These are phyloP conservation scores for Acleris cristana DNA, from an alignment of 2,888 invertebrate genomes.

Conservation along the genomic window DNA sequence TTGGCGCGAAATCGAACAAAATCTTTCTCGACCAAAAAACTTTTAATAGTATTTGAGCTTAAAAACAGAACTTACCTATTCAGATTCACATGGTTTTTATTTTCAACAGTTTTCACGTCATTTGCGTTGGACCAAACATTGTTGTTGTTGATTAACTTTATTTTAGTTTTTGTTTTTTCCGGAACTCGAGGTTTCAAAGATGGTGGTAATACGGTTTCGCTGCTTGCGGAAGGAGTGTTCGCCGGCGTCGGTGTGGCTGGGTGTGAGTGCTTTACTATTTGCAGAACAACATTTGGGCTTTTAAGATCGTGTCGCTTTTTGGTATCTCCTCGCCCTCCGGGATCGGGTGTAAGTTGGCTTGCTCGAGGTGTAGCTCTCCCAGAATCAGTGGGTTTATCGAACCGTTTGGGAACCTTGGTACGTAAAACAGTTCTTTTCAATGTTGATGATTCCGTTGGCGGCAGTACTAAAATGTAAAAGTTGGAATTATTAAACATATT, in stretches of 20 bases:
- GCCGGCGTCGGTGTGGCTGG: conserved; percentile 59
- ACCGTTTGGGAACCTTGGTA: conserved; percentile 53
- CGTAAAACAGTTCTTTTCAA: conserved; percentile 56
- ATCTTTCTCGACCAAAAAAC: conserved; percentile 51
- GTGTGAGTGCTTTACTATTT: conserved; percentile 66
- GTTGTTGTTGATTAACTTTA: conserved; percentile 77
- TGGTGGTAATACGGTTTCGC: conserved; percentile 64
- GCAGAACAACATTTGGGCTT: conserved; percentile 64
- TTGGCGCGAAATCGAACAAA: conserved; percentile 33
- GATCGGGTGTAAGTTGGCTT: conserved; percentile 59
- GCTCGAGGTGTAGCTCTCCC: conserved; percentile 57
- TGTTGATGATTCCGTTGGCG: conserved; percentile 53
- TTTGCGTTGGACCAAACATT: conserved; percentile 71
- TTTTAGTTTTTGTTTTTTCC: conserved; percentile 61
- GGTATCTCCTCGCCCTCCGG: conserved; percentile 55
- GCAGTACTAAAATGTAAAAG: conserved; percentile 48
- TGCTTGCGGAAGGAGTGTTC: conserved; percentile 46
- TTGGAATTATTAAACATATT: background rate
- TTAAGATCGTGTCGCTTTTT: conserved; percentile 58
- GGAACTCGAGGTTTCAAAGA: conserved; percentile 62
- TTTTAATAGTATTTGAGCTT: conserved; percentile 25
- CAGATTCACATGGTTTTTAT: conserved; percentile 54
- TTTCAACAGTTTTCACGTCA: conserved; percentile 54
- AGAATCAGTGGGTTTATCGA: conserved; percentile 59
- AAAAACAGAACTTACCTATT: conserved; percentile 58